phyloP scores from a whole-genome alignment of 1,140 invertebrate genomes.

The Sarcophaga peregrina region DNA sequence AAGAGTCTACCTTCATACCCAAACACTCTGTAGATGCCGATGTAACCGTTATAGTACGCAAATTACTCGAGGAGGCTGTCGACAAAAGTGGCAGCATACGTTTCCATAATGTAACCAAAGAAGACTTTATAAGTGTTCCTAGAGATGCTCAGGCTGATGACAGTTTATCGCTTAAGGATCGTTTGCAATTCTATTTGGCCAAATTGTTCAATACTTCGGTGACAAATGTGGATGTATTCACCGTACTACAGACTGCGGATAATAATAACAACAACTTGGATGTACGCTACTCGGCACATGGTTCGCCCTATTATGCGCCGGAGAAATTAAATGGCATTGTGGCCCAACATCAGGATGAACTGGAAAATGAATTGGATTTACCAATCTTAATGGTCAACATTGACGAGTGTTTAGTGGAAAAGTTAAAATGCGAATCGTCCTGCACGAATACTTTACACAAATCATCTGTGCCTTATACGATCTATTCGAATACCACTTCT shows the following conservation, averaged over 20 bases:
- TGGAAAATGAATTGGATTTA: slow-evolving; percentile 78
- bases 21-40: slow-evolving; percentile 78
- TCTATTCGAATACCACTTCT: slow-evolving; percentile 89
- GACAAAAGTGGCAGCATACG: slow-evolving; percentile 89
- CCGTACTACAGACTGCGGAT: slow-evolving; percentile 77
- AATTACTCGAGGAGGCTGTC: slow-evolving; percentile 90
- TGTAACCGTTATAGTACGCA: slow-evolving; percentile 85
- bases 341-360: slow-evolving; percentile 73
- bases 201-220: slow-evolving; percentile 79
- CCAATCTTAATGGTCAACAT: slow-evolving; percentile 79
- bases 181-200: slow-evolving; percentile 77
- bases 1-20: slow-evolving; percentile 69
- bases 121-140: slow-evolving; percentile 81
- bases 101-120: slow-evolving; percentile 81
- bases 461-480: slow-evolving; percentile 77
- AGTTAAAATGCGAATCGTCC: slow-evolving; percentile 76
- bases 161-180: slow-evolving; percentile 78
- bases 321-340: slow-evolving; percentile 87
- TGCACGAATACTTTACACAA: slow-evolving; percentile 80
- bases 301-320: slow-evolving; percentile 88
- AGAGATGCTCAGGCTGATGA: slow-evolving; percentile 70
- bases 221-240: slow-evolving; percentile 92
- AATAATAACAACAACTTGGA: slow-evolving; percentile 76
- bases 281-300: slow-evolving; percentile 90
- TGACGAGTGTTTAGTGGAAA: slow-evolving; percentile 87